Conservation (phyloP, 2,797 vertebrate species). For the Esox lucius region DNA sequence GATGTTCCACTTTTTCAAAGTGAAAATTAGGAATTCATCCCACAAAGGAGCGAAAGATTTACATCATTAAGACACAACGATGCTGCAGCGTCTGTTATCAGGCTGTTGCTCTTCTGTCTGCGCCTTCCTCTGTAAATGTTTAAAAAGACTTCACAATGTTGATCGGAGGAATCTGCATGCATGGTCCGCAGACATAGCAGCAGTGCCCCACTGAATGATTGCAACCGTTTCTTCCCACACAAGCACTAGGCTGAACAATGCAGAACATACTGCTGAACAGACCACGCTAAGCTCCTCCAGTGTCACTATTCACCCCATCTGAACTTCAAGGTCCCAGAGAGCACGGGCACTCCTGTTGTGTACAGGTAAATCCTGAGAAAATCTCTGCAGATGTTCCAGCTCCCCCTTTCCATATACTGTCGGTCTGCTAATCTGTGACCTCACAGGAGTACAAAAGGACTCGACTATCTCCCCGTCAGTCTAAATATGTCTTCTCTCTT, state of each 20-base stretch:
- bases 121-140: slow-evolving; percentile 50
- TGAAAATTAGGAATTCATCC: slow-evolving; percentile 45
- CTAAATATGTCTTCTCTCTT: too few species aligned
- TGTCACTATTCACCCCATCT: too few species aligned
- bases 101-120: slow-evolving; percentile 43
- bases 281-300: too few species aligned
- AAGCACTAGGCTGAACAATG: slow-evolving; percentile 21
- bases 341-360: too few species aligned
- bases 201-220: background rate
- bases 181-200: slow-evolving; percentile 23
- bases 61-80: slow-evolving; percentile 42
- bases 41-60: slow-evolving; percentile 51
- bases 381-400: too few species aligned
- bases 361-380: too few species aligned
- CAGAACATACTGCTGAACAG: too few species aligned
- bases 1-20: slow-evolving; percentile 58
- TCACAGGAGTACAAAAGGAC: too few species aligned
- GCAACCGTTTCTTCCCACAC: slow-evolving; percentile 52
- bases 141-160: slow-evolving; percentile 41
- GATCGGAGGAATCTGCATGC: slow-evolving; percentile 43
- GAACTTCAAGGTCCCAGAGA: too few species aligned
- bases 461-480: too few species aligned
- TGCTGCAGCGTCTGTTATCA: slow-evolving; percentile 25
- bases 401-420: too few species aligned
- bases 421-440: too few species aligned